Percentiles rank a stretch among this genome's conserved stretches.
Conservation (phyloP, 2,113 vertebrate species). For the Mustelus asterias region DNA sequence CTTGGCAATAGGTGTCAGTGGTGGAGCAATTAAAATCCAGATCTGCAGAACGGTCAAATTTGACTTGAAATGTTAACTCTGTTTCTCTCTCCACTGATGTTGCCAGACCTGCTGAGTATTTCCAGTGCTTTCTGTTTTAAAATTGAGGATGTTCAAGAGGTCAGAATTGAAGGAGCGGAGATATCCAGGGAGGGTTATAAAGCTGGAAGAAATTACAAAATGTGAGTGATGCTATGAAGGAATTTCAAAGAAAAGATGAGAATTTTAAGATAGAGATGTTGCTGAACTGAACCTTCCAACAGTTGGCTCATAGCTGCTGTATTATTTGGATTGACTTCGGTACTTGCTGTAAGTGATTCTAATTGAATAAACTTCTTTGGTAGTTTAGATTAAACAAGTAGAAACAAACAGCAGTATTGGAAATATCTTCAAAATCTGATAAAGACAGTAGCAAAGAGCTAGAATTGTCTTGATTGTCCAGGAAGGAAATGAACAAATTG, state of each 20-base stretch:
- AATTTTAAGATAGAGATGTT: background rate
- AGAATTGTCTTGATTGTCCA: no score
- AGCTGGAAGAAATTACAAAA: background rate
- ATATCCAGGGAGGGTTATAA: background rate
- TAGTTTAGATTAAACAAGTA: no score
- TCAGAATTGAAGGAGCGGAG: background rate
- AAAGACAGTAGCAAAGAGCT: no score
- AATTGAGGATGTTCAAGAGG: background rate
- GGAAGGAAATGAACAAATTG: no score
- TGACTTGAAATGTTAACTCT: background rate
- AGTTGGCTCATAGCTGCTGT: no score
- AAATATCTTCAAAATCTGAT: no score
- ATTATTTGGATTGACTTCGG: no score
- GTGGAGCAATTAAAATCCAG: background rate
- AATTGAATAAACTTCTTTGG: no score
- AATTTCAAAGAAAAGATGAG: background rate
- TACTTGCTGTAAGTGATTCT: no score
- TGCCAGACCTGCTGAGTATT: background rate
- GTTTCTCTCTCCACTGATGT: background rate
- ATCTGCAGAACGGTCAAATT: background rate
- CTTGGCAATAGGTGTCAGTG: background rate
- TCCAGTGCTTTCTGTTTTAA: background rate
- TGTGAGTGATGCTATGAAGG: background rate
- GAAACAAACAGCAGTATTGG: no score
- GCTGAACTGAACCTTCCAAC: no score